Base-by-base conservation (phyloP, 2,797 vertebrate genomes). In the Mus caroli region DNA sequence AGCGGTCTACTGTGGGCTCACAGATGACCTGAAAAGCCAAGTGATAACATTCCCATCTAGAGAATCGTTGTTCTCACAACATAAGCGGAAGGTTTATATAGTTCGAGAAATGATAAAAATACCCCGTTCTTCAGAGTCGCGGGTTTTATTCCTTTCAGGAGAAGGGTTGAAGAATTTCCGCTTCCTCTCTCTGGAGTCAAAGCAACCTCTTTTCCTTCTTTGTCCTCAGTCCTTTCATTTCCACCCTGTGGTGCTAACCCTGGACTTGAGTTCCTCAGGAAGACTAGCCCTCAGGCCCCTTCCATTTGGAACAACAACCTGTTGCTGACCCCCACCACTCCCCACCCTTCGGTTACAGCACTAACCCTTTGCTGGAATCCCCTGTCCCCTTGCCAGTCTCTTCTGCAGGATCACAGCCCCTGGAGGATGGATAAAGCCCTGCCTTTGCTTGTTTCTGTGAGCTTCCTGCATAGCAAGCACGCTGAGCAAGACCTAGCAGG, bases 1-100 rank as follows among this genome's bases (percentile, higher is more conserved):
- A 43, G 15, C 11, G 37, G 10, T 83, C 56, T 89, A 26, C 14
- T 78, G 67, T 19, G 75, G 87, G 62, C 69, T 94, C 17, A 50
- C 54, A 91, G 60, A 62, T 93, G 13, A 69, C 62, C 76, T 52
- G 80, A 75, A 84, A 79, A 87, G 13, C 76, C 78, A 83, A 86
- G 60, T 22, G 54, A 1, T 2, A 31, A 75, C 14, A 77, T 91
- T 86, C 31, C 17, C 17, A 28, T 52, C 67, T 87, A 34, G 60
- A 78, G 78, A 96, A 50, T 20, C 37, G 92, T 50, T 82, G 91
- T 84, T 24, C 40, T 86, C 4, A 3, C 1, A 40, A 86, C 75
- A 7, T 46, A 83, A 0, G 1, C 58, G 3, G 34, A 86, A 34
- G 24, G 34, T 82, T 93, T 50, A 76, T 37, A 58, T 76, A 76